Base-by-base conservation (phyloP, 2,113 vertebrate species). In the Cinclus mexicanus region DNA sequence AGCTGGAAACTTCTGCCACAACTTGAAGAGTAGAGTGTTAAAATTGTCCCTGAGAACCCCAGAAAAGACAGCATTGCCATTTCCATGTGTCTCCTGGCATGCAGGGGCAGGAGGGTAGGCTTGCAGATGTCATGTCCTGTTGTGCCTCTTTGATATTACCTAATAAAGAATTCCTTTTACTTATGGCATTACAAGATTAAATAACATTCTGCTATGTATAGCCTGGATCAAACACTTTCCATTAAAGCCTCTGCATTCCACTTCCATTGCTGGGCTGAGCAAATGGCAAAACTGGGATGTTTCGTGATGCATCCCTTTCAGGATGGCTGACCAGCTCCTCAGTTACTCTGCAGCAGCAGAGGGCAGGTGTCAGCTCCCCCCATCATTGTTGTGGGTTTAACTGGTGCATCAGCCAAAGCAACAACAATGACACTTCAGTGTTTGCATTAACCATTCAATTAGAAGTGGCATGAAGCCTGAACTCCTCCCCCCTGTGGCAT, bases 401-500 rank as follows among this genome's bases (percentile, higher is more conserved):
- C 49, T 20, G 17, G 13, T 18, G 10, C 14, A 25, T 31, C 39
- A n/a, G 21, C 26, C 2, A 0, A 55, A 79, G 37, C 26, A 37
- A 18, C 10, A 41, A n/a, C 0, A 0, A 7, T 12, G 7, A 53
- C 56, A 6, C 18, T 18, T 59, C 39, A 35, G 31, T 7, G 39
- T 57, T 35, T 7, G 10, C 21, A 5, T 19, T 39, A 53, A 37
- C 4, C 14, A 3, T 39, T 14, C 26, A 15, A 2, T 41, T 12
- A 70, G 14, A 55, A 16, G 23, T 29, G n/a, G 17, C n/a, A 60
- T 26, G 44, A 83, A 83, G 21, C 37, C 42, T 10, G 6, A 71
- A 42, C 21, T 67, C 31, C 13, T 49, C 24, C 16, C 7, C 31
- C 21, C 28, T 15, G 25, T 26, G 42, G 35, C n/a, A 91, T 67